Conservation (phyloP, 2,888 invertebrate genomes). For the Tanytarsus gracilentus region DNA sequence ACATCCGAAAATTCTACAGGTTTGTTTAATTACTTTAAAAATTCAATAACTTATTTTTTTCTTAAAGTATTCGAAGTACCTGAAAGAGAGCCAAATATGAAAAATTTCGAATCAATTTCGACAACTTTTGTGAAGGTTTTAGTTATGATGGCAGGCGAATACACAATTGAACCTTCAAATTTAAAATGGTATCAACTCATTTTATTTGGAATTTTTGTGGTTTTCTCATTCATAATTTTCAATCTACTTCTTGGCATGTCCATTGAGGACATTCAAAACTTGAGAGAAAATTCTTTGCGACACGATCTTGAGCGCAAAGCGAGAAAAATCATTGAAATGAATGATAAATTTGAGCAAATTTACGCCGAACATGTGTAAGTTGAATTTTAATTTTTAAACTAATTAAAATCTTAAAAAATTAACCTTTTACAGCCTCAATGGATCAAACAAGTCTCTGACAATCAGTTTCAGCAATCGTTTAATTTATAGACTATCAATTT, state of each 20-base stretch:
- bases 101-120: not conserved
- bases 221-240: not conserved
- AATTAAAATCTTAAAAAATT: too few species aligned
- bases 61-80: not conserved
- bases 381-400: not conserved
- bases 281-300: not conserved
- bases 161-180: not conserved
- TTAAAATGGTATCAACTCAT: not conserved
- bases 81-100: not conserved
- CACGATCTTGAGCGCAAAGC: not conserved
- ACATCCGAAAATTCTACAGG: too few species aligned
- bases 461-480: not conserved
- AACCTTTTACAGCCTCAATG: not conserved
- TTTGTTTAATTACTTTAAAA: too few species aligned
- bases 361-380: constrained; percentile 1
- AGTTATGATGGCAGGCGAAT: constrained; percentile 5
- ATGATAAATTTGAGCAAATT: constrained; percentile 1
- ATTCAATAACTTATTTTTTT: too few species aligned
- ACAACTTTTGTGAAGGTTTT: not conserved
- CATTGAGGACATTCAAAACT: not conserved
- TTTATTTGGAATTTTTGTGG: not conserved
- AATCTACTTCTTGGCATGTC: not conserved
- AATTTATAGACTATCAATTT: not conserved
- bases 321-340: not conserved
- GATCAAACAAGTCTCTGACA: not conserved